Conservation (phyloP, 2,888 invertebrate genomes). For the Beris morrisii region DNA sequence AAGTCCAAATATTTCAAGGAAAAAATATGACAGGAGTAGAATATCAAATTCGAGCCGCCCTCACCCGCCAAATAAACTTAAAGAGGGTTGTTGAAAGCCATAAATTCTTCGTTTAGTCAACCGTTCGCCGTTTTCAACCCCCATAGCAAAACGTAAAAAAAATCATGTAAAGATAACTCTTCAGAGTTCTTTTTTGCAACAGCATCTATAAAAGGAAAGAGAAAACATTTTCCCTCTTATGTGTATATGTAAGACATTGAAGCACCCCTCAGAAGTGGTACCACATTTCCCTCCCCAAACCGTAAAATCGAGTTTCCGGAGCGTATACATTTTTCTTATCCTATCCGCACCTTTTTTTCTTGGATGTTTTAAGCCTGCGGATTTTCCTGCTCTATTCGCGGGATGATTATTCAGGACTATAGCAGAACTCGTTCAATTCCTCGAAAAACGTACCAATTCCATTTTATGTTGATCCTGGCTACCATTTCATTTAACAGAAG, state of each 20-base stretch:
- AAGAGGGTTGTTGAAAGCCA: slow-evolving; percentile 31
- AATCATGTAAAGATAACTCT: not conserved
- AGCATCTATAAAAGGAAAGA: not conserved
- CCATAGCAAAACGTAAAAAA: slow-evolving; percentile 24
- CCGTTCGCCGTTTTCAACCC: slow-evolving; percentile 29
- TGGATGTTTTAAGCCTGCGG: slow-evolving; percentile 15
- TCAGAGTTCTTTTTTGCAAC: not conserved
- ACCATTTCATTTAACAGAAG: slow-evolving; percentile 31
- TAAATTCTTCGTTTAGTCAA: slow-evolving; percentile 38
- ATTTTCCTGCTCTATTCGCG: slow-evolving; percentile 15
- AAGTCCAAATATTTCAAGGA: slow-evolving; percentile 36
- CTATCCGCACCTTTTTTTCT: slow-evolving; percentile 21
- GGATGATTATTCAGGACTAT: slow-evolving; percentile 23
- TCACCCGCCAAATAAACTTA: slow-evolving; percentile 25
- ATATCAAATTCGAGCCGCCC: slow-evolving; percentile 34
- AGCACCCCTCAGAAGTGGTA: slow-evolving; percentile 12
- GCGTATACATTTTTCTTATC: slow-evolving; percentile 14
- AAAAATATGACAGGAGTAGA: not conserved
- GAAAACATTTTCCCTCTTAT: slow-evolving; percentile 1
- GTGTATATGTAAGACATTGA: slow-evolving; percentile 16
- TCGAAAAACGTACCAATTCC: slow-evolving; percentile 27
- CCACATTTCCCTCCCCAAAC: slow-evolving; percentile 1
- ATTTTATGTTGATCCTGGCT: slow-evolving; percentile 30
- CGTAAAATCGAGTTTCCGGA: slow-evolving; percentile 14
- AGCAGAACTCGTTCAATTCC: slow-evolving; percentile 22